Evolutionary conservation across 2,888 invertebrate genomes (phyloP).

Genomic region (Phyto melanocephala): DNA sequence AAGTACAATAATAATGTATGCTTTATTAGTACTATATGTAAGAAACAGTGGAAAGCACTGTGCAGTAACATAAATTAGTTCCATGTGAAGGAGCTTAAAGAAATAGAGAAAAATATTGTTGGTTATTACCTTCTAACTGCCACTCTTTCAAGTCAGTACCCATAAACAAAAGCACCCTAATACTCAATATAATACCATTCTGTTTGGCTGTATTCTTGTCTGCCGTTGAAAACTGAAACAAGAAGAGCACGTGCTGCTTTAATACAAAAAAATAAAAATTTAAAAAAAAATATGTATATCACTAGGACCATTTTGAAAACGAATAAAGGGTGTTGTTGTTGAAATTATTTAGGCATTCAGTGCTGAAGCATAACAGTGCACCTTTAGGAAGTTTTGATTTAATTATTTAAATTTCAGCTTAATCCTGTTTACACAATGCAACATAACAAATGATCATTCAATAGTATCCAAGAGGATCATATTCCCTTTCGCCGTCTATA

Average conservation of each 20-base stretch:
- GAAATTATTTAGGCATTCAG: not conserved
- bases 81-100: slow-evolving; percentile 66
- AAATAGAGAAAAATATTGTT: slow-evolving; percentile 30
- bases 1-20: too few species aligned
- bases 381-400: slow-evolving; percentile 58
- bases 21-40: too few species aligned
- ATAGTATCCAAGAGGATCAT: slow-evolving; percentile 36
- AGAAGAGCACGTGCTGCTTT: slow-evolving; percentile 54
- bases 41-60: too few species aligned
- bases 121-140: slow-evolving; percentile 17
- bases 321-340: slow-evolving; percentile 45
- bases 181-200: not conserved
- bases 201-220: not conserved
- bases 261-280: slow-evolving; percentile 7
- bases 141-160: not conserved
- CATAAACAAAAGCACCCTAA: not conserved
- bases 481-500: not conserved
- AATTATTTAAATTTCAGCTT: slow-evolving; percentile 47
- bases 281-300: too few species aligned
- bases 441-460: slow-evolving; percentile 46
- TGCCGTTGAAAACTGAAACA: slow-evolving; percentile 36
- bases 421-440: slow-evolving; percentile 44
- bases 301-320: not conserved
- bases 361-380: slow-evolving; percentile 11
- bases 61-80: slow-evolving; percentile 72